Evolutionary conservation across 2,888 invertebrate genomes (phyloP), one percentile per base, ranked within the genome.

Genomic region (Drosophila diplacantha): DNA sequence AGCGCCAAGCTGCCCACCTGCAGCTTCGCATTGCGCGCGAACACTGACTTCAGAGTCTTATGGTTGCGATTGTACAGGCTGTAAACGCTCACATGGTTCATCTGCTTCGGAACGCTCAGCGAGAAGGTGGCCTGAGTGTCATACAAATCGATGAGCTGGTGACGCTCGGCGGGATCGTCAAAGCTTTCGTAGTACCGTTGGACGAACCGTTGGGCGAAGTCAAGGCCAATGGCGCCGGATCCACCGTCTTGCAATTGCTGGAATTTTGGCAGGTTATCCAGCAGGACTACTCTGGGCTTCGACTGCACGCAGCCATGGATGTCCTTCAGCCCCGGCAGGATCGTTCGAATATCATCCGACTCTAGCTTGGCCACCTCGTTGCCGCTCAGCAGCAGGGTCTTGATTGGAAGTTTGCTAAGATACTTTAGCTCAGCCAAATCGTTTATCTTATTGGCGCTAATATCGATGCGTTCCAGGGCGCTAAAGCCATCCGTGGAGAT

Each of bases 391-490:
- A 52, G 46, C 5, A 75, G 6, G 0, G 26, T 50, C 5, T 44
- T 22, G 5, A 67, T 8, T 0, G 16, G 11, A 7, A 67, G 16
- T 3, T 47, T 11, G 0, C 22, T 14, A 6, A 75, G 20, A 29
- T 53, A 49, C 7, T 58, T 26, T 0, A 75, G 55, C 9, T 75
- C 71, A 7, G 2, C 26, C 16, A 62, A 14, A 2, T 58, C 55
- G 0, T 26, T n/a, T 7, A 75, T 61, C 0, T 41, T 24, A 41
- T 75, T 75, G 24, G 37, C 49, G 32, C 67, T 59, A 6, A 75
- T 43, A n/a, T 75, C 68, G 7, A 75, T 44, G 20, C 39, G 35
- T 5, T 71, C 49, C 20, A 75, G 35, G 0, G 22, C 1, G 3
- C 49, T 35, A 7, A 63, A 22, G 7, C 4, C 9, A 2, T 22